Base-by-base conservation (phyloP, 2,113 vertebrate genomes). In the Plotosus lineatus region DNA sequence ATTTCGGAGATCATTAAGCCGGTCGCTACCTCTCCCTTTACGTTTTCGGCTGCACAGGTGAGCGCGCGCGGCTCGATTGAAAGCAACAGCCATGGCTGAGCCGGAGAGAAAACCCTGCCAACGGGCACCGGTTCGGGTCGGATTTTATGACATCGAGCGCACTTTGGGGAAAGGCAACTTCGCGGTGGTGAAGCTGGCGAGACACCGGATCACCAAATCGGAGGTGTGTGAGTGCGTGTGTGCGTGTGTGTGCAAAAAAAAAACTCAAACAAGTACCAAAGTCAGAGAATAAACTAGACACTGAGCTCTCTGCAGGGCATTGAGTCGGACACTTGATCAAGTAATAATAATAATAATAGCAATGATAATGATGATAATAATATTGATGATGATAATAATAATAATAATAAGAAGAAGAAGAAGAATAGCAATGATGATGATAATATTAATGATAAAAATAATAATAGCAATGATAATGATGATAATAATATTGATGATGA, bases 111-210 rank as follows among this genome's bases (percentile, higher is more conserved):
- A 91, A 89, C 91, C 94, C 93, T 92, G 91, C 90, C 92, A 93
- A 86, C 92, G 93, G 87, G 94, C 92, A 90, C 96, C 96, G 81
- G 96, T 98, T 88, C 95, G 95, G 88, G 96, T 98, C 89, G 97
- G 96, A 88, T 98, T 98, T 91, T 98, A 98, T 92, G 96, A 98
- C 90, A 96, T 98, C 90, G 97, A 98, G 92, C 95, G 96, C 91
- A 98, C 96, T 84, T 91, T 98, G 90, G 96, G 97, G 85, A 98
- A 98, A 90, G 96, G 97, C 85, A 97, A 96, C 92, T 98, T 98
- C 91, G 97, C 97, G 0, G 97, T 98, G 79, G 96, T 98, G 90
- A 98, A 98, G 92, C 95, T 98, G 91, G 97, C 95, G 68, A 90
- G 95, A 91, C 97, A 98, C 89, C 95, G 97, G 84, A 98, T 98